phyloP scores from a whole-genome alignment of 2,113 vertebrate genomes.

The Psephotus haematonotus region DNA sequence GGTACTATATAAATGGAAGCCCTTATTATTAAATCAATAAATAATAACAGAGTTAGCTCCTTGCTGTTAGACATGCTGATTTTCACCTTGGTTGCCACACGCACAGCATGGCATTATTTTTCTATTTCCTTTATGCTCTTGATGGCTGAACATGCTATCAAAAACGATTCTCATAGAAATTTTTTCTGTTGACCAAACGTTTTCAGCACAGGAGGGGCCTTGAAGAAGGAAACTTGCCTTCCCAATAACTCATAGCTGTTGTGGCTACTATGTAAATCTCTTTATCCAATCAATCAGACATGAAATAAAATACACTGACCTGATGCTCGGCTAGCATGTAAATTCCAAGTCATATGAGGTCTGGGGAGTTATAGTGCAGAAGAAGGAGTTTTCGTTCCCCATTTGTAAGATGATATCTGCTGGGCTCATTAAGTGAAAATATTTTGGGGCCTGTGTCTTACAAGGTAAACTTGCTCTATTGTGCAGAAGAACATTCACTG shows the following conservation, averaged over 20 bases:
- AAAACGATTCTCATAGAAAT: background rate
- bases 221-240: constrained; percentile 29
- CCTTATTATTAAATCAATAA: background rate
- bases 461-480: constrained; percentile 59
- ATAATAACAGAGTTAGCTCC: background rate
- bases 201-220: background rate
- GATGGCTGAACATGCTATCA: background rate
- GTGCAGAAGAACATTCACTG: constrained; percentile 63
- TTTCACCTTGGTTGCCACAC: background rate
- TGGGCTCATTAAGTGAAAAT: constrained; percentile 46
- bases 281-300: constrained; percentile 70
- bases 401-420: constrained; percentile 50
- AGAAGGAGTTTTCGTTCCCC: constrained; percentile 47
- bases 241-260: constrained; percentile 32
- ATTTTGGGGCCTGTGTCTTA: constrained; percentile 49
- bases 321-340: constrained; percentile 30
- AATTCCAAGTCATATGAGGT: constrained; percentile 42
- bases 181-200: background rate
- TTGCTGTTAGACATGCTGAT: background rate
- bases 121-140: background rate
- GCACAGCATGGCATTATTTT: background rate
- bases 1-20: background rate
- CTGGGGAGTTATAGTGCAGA: constrained; percentile 40
- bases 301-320: constrained; percentile 62
- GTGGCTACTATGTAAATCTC: constrained; percentile 63